Evolutionary conservation across 1,140 invertebrate species (phyloP).

Genomic region (Drosophila willistoni): DNA sequence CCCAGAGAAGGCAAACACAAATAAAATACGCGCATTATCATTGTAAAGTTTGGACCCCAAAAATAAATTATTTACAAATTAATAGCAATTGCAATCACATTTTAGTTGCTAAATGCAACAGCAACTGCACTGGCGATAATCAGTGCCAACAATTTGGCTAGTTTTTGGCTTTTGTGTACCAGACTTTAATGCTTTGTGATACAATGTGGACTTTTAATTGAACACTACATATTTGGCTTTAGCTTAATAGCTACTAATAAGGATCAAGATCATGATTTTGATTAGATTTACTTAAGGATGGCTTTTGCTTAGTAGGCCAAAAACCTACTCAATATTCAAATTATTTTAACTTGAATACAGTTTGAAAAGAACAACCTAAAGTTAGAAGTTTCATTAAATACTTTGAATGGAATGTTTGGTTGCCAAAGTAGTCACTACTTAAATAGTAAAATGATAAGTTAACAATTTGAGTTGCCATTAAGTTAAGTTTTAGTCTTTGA

Average conservation of each 20-base stretch:
- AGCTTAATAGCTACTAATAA: too few relatives aligned
- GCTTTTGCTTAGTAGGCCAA: too few relatives aligned
- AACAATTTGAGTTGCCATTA: not conserved
- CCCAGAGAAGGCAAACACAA: not conserved
- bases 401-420: not conserved
- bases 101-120: slow-evolving; percentile 20
- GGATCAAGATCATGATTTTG: too few relatives aligned
- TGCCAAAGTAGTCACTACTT: too few relatives aligned
- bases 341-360: too few relatives aligned
- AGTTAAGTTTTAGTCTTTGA: not conserved
- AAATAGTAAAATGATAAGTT: too few relatives aligned
- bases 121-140: slow-evolving; percentile 2
- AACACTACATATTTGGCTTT: too few relatives aligned
- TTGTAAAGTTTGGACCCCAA: slow-evolving; percentile 16
- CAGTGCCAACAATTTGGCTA: slow-evolving; percentile 5
- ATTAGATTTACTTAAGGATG: too few relatives aligned
- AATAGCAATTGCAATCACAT: slow-evolving; percentile 30
- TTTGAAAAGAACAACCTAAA: too few relatives aligned
- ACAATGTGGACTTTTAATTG: too few relatives aligned
- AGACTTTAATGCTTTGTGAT: too few relatives aligned
- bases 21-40: slow-evolving; percentile 24
- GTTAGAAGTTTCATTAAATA: not conserved
- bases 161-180: not conserved
- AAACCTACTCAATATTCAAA: too few relatives aligned
- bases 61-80: slow-evolving; percentile 41